Conservation (phyloP, 92 coral and sea anemone genomes). For the Phenganax marumi region DNA sequence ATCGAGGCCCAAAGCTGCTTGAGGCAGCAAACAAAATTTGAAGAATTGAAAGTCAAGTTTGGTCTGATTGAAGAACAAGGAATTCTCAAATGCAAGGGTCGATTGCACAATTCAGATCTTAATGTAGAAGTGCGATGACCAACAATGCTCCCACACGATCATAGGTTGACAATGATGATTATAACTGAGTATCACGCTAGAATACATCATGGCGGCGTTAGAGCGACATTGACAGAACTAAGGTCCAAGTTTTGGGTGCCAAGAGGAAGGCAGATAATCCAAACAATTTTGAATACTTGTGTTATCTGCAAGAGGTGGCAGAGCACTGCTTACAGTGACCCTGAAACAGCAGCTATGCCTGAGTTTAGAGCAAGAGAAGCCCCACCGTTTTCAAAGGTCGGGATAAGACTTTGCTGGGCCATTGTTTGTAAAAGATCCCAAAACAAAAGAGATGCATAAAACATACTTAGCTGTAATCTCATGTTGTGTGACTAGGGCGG, state of each 20-base stretch:
- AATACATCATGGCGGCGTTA: slow-evolving; percentile 51
- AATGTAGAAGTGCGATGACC: slow-evolving; percentile 33
- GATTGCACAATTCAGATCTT: slow-evolving; percentile 49
- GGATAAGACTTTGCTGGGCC: slow-evolving; percentile 31
- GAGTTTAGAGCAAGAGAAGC: background rate
- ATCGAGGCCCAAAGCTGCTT: background rate
- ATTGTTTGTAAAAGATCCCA: slow-evolving; percentile 22
- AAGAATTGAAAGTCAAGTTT: background rate
- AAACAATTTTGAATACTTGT: slow-evolving; percentile 31
- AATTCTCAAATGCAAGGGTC: slow-evolving; percentile 49
- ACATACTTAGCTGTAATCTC: slow-evolving; percentile 28
- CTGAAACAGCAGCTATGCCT: background rate
- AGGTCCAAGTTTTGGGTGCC: slow-evolving; percentile 57
- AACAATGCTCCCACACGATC: slow-evolving; percentile 53
- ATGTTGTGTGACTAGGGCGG: slow-evolving; percentile 41
- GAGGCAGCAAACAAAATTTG: background rate
- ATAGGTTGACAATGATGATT: slow-evolving; percentile 31
- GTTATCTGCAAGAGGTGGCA: slow-evolving; percentile 1
- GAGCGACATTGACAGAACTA: slow-evolving; percentile 53
- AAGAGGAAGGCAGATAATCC: slow-evolving; percentile 50
- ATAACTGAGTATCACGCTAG: slow-evolving; percentile 41
- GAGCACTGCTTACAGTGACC: slow-evolving; percentile 6
- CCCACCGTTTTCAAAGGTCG: background rate
- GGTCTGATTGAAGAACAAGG: slow-evolving; percentile 29
- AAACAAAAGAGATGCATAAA: slow-evolving; percentile 4